These are phyloP conservation scores for Lochmaea crataegi DNA, from an alignment of 2,888 invertebrate species.

Conservation along the genomic window DNA sequence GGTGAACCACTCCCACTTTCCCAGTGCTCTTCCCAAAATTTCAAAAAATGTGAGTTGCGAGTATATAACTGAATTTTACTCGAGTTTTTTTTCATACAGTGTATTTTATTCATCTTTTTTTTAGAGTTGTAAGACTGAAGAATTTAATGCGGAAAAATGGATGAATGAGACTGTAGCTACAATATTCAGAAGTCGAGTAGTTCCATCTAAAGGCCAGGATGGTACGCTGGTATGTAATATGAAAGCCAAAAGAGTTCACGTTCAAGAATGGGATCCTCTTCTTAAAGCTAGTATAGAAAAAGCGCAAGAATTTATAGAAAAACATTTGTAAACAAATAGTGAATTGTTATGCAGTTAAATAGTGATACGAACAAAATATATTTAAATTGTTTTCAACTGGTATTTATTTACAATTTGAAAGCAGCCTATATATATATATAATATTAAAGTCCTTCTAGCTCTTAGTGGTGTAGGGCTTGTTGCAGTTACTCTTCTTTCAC, in stretches of 20 bases:
- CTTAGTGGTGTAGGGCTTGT: too few relatives aligned
- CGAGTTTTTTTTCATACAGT: too few relatives aligned
- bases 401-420: neutral
- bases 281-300: conserved; percentile 72
- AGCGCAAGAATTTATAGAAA: conserved; percentile 69
- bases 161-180: conserved; percentile 70
- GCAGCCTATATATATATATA: too few relatives aligned
- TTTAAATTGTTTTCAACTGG: conserved; percentile 1
- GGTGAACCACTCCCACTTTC: too few relatives aligned
- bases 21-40: too few relatives aligned
- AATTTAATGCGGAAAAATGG: conserved; percentile 79
- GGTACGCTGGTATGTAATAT: conserved; percentile 73
- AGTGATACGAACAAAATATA: neutral
- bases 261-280: conserved; percentile 71
- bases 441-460: too few relatives aligned
- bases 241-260: conserved; percentile 73
- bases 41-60: too few relatives aligned
- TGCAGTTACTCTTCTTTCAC: too few relatives aligned
- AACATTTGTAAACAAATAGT: conserved; percentile 53
- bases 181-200: conserved; percentile 70
- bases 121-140: conserved; percentile 68
- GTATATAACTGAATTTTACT: too few relatives aligned
- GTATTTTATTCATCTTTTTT: conserved; percentile 42
- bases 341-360: neutral
- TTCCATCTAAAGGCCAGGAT: conserved; percentile 71